Conservation (phyloP, 2,888 invertebrate species). For the Lobophora halterata region DNA sequence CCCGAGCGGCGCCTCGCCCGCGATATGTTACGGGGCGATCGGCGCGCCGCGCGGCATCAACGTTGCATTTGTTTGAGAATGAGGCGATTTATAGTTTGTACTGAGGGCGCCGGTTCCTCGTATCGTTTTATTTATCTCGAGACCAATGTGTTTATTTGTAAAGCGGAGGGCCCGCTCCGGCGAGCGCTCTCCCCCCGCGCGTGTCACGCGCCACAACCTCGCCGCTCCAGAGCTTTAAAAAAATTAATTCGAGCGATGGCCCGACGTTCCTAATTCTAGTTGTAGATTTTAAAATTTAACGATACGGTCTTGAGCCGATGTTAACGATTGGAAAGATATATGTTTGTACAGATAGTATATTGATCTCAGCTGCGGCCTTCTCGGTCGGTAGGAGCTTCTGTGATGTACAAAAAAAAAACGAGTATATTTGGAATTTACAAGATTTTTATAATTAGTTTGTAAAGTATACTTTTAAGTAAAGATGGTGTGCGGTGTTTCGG, state of each 20-base stretch:
- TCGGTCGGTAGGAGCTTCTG: conserved; percentile 65
- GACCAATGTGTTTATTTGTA: conserved; percentile 64
- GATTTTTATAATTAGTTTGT: conserved; percentile 80
- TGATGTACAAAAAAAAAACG: conserved; percentile 75
- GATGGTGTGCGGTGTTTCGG: conserved; percentile 50
- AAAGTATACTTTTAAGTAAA: conserved; percentile 77
- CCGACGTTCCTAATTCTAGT: conserved; percentile 63
- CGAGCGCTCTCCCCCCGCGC: conserved; percentile 17
- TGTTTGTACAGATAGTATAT: conserved; percentile 74
- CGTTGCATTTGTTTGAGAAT: conserved; percentile 63
- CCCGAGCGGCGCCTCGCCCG: conserved; percentile 27
- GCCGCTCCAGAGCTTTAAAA: conserved; percentile 61
- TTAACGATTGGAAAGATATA: conserved; percentile 74
- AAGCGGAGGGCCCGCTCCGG: conserved; percentile 34
- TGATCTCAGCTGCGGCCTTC: conserved; percentile 75
- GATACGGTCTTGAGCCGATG: conserved; percentile 66
- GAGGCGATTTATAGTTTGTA: conserved; percentile 59
- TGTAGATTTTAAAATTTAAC: conserved; percentile 70
- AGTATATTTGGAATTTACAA: conserved; percentile 80
- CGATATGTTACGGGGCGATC: conserved; percentile 31
- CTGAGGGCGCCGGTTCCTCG: conserved; percentile 53
- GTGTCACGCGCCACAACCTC: conserved; percentile 32
- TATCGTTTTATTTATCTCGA: conserved; percentile 73
- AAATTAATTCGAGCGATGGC: conserved; percentile 42
- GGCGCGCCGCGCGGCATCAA: conserved; percentile 34